Percentiles rank a stretch among this genome's conserved stretches.
These are phyloP conservation scores for Hippopotamus amphibius DNA, from an alignment of 2,113 vertebrate genomes.

Conservation along the genomic window DNA sequence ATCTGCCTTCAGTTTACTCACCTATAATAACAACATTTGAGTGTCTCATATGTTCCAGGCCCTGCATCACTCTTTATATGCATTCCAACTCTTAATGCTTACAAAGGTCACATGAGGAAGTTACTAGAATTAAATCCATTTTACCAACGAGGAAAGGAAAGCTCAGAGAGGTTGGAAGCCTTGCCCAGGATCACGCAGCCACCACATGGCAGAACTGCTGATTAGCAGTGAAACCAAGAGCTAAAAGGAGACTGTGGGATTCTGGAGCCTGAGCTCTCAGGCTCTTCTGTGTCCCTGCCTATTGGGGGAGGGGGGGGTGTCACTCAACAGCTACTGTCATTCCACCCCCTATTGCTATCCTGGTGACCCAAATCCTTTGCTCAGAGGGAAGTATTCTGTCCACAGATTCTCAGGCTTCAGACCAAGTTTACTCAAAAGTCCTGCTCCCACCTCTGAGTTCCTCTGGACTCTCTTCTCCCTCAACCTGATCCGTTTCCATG, in stretches of 20 bases:
- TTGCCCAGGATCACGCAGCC: neutral
- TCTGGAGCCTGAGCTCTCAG: neutral
- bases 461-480: constrained; percentile 50
- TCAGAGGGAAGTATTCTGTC: neutral
- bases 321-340: neutral
- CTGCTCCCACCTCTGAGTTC: constrained; percentile 50
- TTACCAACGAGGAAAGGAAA: neutral
- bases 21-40: neutral
- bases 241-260: neutral
- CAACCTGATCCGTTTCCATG: constrained; percentile 75
- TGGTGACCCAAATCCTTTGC: neutral
- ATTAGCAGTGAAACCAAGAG: neutral
- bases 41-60: neutral
- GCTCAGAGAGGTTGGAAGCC: neutral
- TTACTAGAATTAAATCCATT: neutral
- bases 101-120: neutral
- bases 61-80: neutral
- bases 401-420: constrained; percentile 46
- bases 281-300: neutral
- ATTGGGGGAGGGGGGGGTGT: neutral
- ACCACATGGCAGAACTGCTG: neutral
- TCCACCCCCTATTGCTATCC: neutral
- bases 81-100: neutral
- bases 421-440: constrained; percentile 48
- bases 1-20: neutral